Conservation (phyloP, 2,888 invertebrate species). For the Lordiphosa andalusiaca region DNA sequence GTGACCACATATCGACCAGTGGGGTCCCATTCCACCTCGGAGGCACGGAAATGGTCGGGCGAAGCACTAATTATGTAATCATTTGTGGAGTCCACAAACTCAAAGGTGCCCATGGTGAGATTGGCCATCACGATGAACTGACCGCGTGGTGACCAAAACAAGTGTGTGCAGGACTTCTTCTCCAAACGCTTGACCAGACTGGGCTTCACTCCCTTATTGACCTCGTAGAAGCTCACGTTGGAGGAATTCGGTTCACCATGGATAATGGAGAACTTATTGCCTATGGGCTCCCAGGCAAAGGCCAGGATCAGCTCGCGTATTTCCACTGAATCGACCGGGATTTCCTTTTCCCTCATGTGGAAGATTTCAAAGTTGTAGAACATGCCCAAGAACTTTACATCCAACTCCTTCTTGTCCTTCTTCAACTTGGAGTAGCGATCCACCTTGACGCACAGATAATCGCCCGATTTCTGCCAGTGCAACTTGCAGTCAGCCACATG, state of each 20-base stretch:
- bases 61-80: constrained; percentile 97
- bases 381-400: constrained; percentile 97
- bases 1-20: constrained; percentile 98
- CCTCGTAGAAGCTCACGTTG: constrained; percentile 95
- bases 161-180: constrained; percentile 92
- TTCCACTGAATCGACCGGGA: constrained; percentile 98
- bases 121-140: constrained; percentile 97
- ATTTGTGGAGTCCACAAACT: constrained; percentile 95
- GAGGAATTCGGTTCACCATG: constrained; percentile 91
- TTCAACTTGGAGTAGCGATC: constrained; percentile 93
- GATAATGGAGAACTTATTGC: constrained; percentile 97
- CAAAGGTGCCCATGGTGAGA: constrained; percentile 92
- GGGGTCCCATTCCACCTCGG: constrained; percentile 99
- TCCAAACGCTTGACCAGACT: constrained; percentile 92
- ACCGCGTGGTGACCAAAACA: constrained; percentile 98
- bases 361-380: constrained; percentile 99
- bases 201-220: constrained; percentile 94
- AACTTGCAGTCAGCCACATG: constrained; percentile 99
- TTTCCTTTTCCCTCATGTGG: constrained; percentile 98
- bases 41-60: constrained; percentile 94
- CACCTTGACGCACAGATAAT: constrained; percentile 97
- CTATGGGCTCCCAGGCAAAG: constrained; percentile 99
- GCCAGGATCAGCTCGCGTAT: constrained; percentile 95
- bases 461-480: constrained; percentile 99
- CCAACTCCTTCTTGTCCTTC: constrained; percentile 94